A percentile compares a stretch with the other conserved stretches of the same genome.
Conservation (phyloP, 2,113 vertebrate genomes). For the Cottus gobio region DNA sequence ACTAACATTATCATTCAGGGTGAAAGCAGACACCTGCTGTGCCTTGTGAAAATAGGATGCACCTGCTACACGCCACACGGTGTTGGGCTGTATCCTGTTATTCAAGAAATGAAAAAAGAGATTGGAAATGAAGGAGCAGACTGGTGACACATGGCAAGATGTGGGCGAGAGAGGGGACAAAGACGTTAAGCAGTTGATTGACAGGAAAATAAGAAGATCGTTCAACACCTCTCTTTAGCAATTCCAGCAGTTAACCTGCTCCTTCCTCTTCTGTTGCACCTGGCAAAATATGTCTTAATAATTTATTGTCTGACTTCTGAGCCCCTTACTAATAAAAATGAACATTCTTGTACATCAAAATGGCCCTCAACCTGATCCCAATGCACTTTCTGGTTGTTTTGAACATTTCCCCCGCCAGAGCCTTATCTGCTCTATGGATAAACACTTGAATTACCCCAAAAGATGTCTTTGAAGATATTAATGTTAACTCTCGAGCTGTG, state of each 20-base stretch:
- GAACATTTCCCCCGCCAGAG: neutral
- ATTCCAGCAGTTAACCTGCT: conserved; percentile 14
- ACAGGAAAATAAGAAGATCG: conserved; percentile 60
- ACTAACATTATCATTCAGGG: conserved; percentile 63
- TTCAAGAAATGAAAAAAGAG: conserved; percentile 12
- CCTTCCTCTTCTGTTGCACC: conserved; percentile 30
- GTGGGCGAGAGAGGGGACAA: conserved; percentile 34
- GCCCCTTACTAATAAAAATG: fast-evolving
- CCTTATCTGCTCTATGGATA: neutral
- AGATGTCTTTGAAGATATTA: neutral
- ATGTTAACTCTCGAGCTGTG: neutral
- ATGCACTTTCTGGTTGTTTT: neutral
- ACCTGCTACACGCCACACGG: conserved; percentile 43
- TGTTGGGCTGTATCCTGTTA: conserved; percentile 17
- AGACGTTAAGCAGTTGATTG: conserved; percentile 52
- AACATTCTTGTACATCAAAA: conserved; percentile 10
- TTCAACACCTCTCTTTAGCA: conserved; percentile 56
- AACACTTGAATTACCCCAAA: neutral
- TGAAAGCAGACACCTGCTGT: conserved; percentile 67
- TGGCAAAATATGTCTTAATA: conserved; percentile 9
- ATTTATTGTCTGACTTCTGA: conserved; percentile 13
- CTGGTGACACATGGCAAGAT: conserved; percentile 36
- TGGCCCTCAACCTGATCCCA: neutral
- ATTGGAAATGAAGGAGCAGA: conserved; percentile 46
- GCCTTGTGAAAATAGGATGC: conserved; percentile 47